These are phyloP conservation scores for Megaceryle alcyon DNA, from an alignment of 2,797 vertebrate genomes.

Conservation along the genomic window DNA sequence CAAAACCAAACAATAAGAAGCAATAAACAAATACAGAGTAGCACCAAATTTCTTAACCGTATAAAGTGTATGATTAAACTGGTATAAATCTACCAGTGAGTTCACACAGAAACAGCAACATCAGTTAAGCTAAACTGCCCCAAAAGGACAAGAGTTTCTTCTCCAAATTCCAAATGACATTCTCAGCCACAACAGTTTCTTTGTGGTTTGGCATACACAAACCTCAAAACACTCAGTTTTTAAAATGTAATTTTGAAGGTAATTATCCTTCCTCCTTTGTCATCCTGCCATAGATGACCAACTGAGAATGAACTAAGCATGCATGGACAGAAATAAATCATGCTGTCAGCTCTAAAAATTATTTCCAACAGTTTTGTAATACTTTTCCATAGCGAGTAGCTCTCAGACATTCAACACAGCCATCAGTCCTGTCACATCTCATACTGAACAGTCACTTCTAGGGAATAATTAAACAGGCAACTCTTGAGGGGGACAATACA, in stretches of 20 bases:
- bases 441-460: background rate
- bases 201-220: background rate
- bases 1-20: background rate
- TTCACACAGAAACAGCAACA: background rate
- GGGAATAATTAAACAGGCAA: background rate
- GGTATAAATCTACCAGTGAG: background rate
- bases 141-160: background rate
- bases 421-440: background rate
- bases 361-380: background rate
- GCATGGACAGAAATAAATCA: background rate
- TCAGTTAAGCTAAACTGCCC: background rate
- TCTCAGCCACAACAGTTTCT: background rate
- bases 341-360: background rate
- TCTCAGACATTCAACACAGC: background rate
- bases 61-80: background rate
- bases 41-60: background rate
- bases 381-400: background rate
- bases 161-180: background rate
- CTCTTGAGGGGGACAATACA: background rate
- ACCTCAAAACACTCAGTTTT: background rate
- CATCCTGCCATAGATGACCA: background rate
- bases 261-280: background rate
- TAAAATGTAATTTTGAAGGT: background rate
- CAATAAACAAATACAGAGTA: background rate
- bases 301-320: background rate